A percentile compares a stretch with the other conserved stretches of the same genome.
Conservation (phyloP, 2,113 vertebrate species). For the Tupaia chinensis region DNA sequence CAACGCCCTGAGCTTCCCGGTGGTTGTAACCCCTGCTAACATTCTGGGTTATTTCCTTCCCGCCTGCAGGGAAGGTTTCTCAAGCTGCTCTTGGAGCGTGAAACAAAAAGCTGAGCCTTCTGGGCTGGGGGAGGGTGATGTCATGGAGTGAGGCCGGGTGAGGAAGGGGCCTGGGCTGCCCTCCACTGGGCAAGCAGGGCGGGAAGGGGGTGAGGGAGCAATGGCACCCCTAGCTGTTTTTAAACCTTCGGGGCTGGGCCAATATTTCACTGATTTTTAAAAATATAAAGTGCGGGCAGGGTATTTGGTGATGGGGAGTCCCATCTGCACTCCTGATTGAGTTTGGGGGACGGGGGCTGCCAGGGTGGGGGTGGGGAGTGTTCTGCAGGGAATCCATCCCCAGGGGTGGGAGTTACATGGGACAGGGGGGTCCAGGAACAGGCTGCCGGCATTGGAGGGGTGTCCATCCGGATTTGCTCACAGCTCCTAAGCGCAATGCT, state of each 20-base stretch:
- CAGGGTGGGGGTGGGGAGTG: background rate
- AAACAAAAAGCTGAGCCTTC: background rate
- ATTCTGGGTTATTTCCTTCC: background rate
- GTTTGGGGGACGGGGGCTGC: background rate
- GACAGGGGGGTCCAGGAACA: background rate
- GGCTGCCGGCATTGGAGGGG: background rate
- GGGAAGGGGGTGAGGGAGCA: too few relatives aligned
- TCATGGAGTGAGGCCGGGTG: background rate
- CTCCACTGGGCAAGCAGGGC: background rate
- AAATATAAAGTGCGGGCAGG: background rate
- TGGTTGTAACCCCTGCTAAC: background rate
- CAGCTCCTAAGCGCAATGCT: background rate
- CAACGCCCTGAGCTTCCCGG: background rate
- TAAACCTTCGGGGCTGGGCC: background rate
- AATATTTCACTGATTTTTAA: constrained; percentile 17
- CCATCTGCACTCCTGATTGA: background rate
- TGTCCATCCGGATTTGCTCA: background rate
- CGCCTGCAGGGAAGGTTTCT: background rate
- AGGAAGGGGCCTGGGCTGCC: background rate
- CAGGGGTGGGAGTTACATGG: background rate
- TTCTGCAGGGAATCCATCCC: background rate
- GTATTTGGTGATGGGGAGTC: background rate
- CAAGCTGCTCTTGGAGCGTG: background rate
- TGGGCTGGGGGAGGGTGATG: background rate
- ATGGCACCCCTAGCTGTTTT: background rate